Evolutionary conservation across 2,888 invertebrate species (phyloP), one percentile per base, ranked within the genome.

Genomic region (Empis livida): DNA sequence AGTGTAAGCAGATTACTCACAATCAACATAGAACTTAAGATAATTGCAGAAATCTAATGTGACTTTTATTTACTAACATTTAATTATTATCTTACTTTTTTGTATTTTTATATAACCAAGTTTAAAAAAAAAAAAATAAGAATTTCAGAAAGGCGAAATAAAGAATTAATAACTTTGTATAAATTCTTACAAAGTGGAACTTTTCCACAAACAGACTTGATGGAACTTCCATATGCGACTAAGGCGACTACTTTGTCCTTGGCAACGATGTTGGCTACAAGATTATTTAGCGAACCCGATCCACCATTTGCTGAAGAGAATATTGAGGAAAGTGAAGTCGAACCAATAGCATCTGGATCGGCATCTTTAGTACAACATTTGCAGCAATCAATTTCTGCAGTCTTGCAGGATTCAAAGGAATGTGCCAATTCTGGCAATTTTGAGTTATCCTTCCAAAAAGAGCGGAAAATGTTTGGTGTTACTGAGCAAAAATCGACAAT

Each of bases 311-410:
- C 17, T 44, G 17, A 31, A 44, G 10, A 31, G 3, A 23, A 23
- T 17, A 30, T 44, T 37, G 32, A 20, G 10, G 35, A 37, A 45
- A 10, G 5, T 11, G 23, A 16, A 14, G 13, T 14, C 16, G 20
- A 15, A 31, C 31, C 31, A 44, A 44, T 32, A 43, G 27, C 17
- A 14, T 30, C 16, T 13, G 35, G 11, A 65, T 43, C 56, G 72
- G 76, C 50, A n/a, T n/a, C n/a, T n/a, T n/a, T n/a, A n/a, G n/a
- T n/a, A n/a, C n/a, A n/a, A n/a, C n/a, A n/a, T n/a, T n/a, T n/a
- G n/a, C n/a, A n/a, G n/a, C n/a, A 78, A 71, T 31, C 31, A 31
- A 31, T 31, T 31, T 31, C 31, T 31, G 31, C 31, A 31, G 31
- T 31, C 10, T 5, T 31, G 13, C 31, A 31, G 5, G 31, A 5